phyloP scores from a whole-genome alignment of 1,140 invertebrate species.

The Ceratoteleas bidentatus region DNA sequence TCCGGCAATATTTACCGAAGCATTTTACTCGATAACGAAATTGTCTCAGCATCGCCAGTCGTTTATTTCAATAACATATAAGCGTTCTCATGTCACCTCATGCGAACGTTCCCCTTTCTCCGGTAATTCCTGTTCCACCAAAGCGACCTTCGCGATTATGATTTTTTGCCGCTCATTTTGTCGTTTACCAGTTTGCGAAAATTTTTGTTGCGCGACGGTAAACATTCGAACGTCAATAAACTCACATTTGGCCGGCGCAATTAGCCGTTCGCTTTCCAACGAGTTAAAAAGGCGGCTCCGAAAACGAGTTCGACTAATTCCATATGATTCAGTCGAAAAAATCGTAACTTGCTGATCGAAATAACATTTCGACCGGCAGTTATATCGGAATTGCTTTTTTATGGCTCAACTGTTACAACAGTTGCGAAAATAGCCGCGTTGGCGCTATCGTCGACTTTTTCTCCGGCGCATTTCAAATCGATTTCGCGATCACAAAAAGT shows the following conservation, averaged over 20 bases:
- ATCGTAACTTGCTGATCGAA: no score
- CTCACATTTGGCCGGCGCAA: not conserved
- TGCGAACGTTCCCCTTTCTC: conserved; percentile 36
- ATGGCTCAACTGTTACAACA: no score
- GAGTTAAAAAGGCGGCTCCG: no score
- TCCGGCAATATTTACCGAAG: not conserved
- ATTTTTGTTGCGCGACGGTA: not conserved
- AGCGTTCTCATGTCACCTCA: conserved; percentile 37
- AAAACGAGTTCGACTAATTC: no score
- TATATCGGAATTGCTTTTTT: no score
- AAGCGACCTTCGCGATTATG: conserved; percentile 25
- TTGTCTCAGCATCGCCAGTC: not conserved
- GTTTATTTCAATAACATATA: conserved; percentile 31
- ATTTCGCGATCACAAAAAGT: no score
- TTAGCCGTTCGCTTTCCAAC: no score
- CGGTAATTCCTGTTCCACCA: conserved; percentile 29
- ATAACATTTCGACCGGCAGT: no score
- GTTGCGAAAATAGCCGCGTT: no score
- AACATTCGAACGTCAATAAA: conserved; percentile 1
- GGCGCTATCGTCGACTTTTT: no score
- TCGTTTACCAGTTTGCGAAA: conserved; percentile 14
- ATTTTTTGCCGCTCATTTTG: conserved; percentile 6
- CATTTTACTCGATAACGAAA: conserved; percentile 5
- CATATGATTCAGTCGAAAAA: no score
- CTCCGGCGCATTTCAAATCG: no score